phyloP scores from a whole-genome alignment of 2,113 vertebrate species.

The Etheostoma cragini region DNA sequence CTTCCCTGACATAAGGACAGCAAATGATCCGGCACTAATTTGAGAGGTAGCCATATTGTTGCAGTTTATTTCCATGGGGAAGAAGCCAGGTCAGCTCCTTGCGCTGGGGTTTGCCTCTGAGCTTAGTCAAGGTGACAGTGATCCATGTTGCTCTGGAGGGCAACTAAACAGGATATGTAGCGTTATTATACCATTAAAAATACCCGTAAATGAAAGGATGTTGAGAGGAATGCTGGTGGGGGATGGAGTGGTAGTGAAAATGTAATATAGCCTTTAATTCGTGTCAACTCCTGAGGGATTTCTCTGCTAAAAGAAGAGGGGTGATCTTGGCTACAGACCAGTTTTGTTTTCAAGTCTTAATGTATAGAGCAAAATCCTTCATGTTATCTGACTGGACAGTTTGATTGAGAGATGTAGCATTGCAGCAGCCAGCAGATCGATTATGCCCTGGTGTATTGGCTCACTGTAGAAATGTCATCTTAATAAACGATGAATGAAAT shows the following conservation, averaged over 20 bases:
- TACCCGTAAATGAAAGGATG: slow-evolving; percentile 33
- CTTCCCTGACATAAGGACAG: slow-evolving; percentile 10
- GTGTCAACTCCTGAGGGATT: slow-evolving; percentile 46
- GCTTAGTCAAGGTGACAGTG: slow-evolving; percentile 75
- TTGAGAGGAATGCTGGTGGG: slow-evolving; percentile 6
- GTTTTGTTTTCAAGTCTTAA: slow-evolving; percentile 30
- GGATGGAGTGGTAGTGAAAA: slow-evolving; percentile 17
- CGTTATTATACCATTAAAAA: slow-evolving; percentile 60
- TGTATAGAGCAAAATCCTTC: slow-evolving; percentile 29
- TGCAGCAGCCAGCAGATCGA: slow-evolving; percentile 61
- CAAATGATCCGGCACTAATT: slow-evolving; percentile 49
- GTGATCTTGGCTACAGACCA: slow-evolving; percentile 45
- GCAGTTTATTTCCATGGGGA: slow-evolving; percentile 45
- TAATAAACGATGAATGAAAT: slow-evolving; percentile 54
- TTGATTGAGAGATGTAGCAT: slow-evolving; percentile 67
- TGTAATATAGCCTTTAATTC: slow-evolving; percentile 39
- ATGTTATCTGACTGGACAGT: slow-evolving; percentile 55
- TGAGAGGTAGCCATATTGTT: slow-evolving; percentile 39
- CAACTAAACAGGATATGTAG: slow-evolving; percentile 43
- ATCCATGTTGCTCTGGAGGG: slow-evolving; percentile 66
- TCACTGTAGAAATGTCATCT: slow-evolving; percentile 53
- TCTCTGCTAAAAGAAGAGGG: slow-evolving; percentile 42
- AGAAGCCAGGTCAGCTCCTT: slow-evolving; percentile 40
- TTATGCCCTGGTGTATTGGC: slow-evolving; percentile 49
- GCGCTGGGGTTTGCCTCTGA: slow-evolving; percentile 50